A percentile compares a stretch with the other conserved stretches of the same genome.
Conservation (phyloP, 2,113 vertebrate species). For the Gnathonemus longibarbis region DNA sequence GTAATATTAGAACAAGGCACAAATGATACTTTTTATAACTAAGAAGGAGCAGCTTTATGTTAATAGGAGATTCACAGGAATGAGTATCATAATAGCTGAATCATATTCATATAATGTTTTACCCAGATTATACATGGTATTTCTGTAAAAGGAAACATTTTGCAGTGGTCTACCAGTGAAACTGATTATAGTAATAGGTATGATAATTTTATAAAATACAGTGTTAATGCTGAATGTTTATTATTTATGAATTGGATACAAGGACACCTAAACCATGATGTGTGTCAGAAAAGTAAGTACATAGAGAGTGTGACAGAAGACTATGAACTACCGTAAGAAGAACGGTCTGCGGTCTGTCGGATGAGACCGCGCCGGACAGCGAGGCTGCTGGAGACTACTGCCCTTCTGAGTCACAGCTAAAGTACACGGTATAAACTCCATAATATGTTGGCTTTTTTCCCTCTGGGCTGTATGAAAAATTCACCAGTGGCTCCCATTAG, state of each 20-base stretch:
- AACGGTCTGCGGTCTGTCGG: neutral
- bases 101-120: neutral
- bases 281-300: neutral
- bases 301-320: neutral
- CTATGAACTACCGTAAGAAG: neutral
- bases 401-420: slow-evolving; percentile 20
- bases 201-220: neutral
- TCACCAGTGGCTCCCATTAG: slow-evolving; percentile 66
- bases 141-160: neutral
- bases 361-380: neutral
- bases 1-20: neutral
- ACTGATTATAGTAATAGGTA: neutral
- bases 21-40: neutral
- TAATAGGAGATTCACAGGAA: neutral
- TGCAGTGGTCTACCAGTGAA: neutral
- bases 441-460: slow-evolving; percentile 41
- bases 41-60: neutral
- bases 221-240: neutral
- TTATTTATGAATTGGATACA: neutral
- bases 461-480: slow-evolving; percentile 70
- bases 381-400: neutral
- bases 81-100: neutral
- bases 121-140: neutral
- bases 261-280: neutral
- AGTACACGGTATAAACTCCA: slow-evolving; percentile 38